These are phyloP conservation scores for Lepidonotus clava DNA, from an alignment of 2,888 invertebrate genomes.

Conservation along the genomic window DNA sequence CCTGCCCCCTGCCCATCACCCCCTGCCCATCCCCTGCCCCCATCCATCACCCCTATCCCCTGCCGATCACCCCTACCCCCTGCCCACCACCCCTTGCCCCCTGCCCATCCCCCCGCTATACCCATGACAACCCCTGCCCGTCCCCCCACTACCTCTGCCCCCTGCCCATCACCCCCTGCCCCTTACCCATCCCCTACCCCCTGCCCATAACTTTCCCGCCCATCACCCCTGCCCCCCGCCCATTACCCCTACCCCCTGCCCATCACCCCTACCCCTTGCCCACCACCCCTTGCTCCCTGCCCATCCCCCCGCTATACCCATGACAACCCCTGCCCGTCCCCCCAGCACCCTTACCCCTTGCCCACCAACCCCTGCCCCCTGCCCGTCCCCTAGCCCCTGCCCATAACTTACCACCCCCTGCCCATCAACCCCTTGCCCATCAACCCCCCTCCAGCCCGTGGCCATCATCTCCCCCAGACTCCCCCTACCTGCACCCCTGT, in stretches of 20 bases:
- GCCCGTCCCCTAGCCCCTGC: too few species aligned
- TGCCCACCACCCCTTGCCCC: not conserved
- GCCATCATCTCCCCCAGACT: too few species aligned
- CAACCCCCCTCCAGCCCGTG: too few species aligned
- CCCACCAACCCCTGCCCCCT: too few species aligned
- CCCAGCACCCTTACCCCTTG: too few species aligned
- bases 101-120: not conserved
- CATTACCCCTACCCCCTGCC: not conserved
- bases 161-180: not conserved
- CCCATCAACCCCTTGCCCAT: too few species aligned
- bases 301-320: not conserved
- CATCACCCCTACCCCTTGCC: not conserved
- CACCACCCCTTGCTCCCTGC: not conserved
- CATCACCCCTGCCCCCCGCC: not conserved
- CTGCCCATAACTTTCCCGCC: not conserved
- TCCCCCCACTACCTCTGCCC: not conserved
- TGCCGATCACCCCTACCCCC: not conserved
- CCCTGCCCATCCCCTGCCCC: not conserved
- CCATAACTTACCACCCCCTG: too few species aligned
- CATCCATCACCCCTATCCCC: not conserved
- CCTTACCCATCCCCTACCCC: not conserved
- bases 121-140: not conserved
- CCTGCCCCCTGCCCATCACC: not conserved
- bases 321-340: too few species aligned
- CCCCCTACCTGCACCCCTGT: too few species aligned